Evolutionary conservation across 2,888 invertebrate genomes (phyloP), one percentile per base, ranked within the genome.

Genomic region (Tineola bisselliella): DNA sequence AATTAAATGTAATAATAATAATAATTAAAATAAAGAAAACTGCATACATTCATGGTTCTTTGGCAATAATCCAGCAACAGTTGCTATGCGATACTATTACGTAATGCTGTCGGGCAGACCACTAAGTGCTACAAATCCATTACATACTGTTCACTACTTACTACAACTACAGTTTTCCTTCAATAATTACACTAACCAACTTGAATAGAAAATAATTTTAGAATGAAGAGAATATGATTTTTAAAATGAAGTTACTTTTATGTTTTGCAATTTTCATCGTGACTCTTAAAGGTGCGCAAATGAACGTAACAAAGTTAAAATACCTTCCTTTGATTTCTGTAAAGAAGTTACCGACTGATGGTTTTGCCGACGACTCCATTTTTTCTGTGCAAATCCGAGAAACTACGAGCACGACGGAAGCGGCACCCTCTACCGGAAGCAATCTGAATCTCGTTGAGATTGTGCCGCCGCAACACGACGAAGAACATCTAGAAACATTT

Each of bases 41-140:
- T 43, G 43, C 8, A 8, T 6, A 11, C 25, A 25, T 57, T 57
- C 25, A 57, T 57, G 25, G 17, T n/a, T 25, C n/a, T 18, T 18
- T 38, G 59, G 30, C 59, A 59, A 69, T 84, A 84, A 83, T 83
- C 82, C 79, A 73, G 79, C 83, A 79, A 78, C 76, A 72, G 72
- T 67, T 69, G 66, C 72, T 68, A 69, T 73, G 73, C 78, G 79
- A 80, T 79, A 81, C 79, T 75, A 77, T 77, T 81, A 77, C 79
- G 72, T 73, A 73, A 77, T 76, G 74, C 73, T 70, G 76, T 67
- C 72, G 76, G 78, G 86, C 84, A 86, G 86, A 84, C 86, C 74
- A 68, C 75, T 77, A 87, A 86, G 86, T 86, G 86, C 86, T 77
- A 82, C 80, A 84, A 86, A 86, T 86, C 84, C 86, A 71, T 75